Conservation (phyloP, 2,797 vertebrate species). For the Myoxocephalus aenaeus region DNA sequence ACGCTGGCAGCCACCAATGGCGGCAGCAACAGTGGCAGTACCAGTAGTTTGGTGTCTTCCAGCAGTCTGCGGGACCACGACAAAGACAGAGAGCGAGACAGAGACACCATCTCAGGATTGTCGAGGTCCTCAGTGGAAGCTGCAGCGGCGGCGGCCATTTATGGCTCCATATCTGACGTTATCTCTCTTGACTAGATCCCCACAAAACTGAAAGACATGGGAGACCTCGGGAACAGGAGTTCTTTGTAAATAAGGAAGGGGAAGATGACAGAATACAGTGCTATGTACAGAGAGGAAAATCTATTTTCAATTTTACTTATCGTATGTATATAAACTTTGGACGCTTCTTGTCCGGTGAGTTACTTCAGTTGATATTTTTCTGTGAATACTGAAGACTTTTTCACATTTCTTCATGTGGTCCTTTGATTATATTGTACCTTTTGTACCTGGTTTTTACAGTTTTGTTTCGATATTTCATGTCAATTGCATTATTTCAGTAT, state of each 20-base stretch:
- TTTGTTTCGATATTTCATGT: constrained; percentile 87
- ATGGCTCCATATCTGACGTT: constrained; percentile 97
- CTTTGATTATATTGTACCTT: constrained; percentile 87
- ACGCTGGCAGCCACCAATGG: constrained; percentile 87
- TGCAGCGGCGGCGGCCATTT: constrained; percentile 90
- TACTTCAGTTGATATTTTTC: constrained; percentile 93
- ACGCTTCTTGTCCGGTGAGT: constrained; percentile 92
- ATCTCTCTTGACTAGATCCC: constrained; percentile 94
- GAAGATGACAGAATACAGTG: constrained; percentile 87
- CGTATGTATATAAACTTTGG: constrained; percentile 99
- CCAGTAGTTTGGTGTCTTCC: constrained; percentile 96
- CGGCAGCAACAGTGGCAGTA: constrained; percentile 93
- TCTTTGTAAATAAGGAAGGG: constrained; percentile 88
- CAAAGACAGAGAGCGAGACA: constrained; percentile 76
- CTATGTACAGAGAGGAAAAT: constrained; percentile 99
- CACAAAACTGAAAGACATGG: constrained; percentile 67
- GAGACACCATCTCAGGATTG: constrained; percentile 86
- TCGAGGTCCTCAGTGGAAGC: constrained; percentile 88
- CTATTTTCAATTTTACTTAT: constrained; percentile 99
- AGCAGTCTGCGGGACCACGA: constrained; percentile 89
- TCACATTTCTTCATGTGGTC: constrained; percentile 91
- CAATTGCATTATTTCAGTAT: constrained; percentile 88
- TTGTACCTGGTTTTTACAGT: constrained; percentile 88
- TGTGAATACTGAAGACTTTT: constrained; percentile 96
- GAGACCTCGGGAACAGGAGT: constrained; percentile 67